Percentiles rank a stretch among this genome's conserved stretches.
Evolutionary conservation across 2,888 invertebrate genomes (phyloP).

Genomic region (Meghimatium bilineatum): DNA sequence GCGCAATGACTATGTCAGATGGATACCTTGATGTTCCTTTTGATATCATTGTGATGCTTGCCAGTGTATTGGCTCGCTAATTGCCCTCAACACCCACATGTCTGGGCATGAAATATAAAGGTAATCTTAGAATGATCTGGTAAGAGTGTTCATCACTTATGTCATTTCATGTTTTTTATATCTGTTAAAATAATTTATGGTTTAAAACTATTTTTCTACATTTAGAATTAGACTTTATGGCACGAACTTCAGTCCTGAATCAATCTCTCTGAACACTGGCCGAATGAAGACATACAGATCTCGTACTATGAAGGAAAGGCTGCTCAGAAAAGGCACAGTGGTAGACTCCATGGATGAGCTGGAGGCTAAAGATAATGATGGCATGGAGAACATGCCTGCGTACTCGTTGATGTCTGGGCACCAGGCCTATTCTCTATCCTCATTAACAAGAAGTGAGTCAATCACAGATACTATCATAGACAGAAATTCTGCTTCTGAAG

Average conservation of each 20-base stretch:
- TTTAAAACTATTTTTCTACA: constrained; percentile 29
- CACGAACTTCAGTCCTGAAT: constrained; percentile 65
- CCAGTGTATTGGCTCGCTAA: too few relatives aligned
- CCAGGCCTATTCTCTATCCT: constrained; percentile 37
- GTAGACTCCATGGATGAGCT: constrained; percentile 52
- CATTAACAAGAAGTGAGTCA: background rate
- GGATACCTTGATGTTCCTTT: too few relatives aligned
- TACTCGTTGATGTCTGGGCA: constrained; percentile 52
- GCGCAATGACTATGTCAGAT: too few relatives aligned
- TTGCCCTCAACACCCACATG: too few relatives aligned
- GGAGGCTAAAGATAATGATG: constrained; percentile 37
- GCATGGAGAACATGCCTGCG: constrained; percentile 47
- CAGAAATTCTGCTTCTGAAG: background rate
- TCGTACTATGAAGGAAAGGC: constrained; percentile 73
- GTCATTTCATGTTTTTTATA: background rate
- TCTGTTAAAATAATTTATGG: background rate
- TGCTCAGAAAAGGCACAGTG: constrained; percentile 62
- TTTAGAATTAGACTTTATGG: constrained; percentile 63
- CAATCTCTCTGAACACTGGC: constrained; percentile 62
- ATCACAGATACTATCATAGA: background rate
- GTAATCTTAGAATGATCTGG: too few relatives aligned
- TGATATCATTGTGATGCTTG: too few relatives aligned
- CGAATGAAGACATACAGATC: constrained; percentile 43
- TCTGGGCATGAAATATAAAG: too few relatives aligned
- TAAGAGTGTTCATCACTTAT: too few relatives aligned